A percentile compares a stretch with the other conserved stretches of the same genome.
phyloP scores from a whole-genome alignment of 2,888 invertebrate genomes.

The Escarpia spicata region DNA sequence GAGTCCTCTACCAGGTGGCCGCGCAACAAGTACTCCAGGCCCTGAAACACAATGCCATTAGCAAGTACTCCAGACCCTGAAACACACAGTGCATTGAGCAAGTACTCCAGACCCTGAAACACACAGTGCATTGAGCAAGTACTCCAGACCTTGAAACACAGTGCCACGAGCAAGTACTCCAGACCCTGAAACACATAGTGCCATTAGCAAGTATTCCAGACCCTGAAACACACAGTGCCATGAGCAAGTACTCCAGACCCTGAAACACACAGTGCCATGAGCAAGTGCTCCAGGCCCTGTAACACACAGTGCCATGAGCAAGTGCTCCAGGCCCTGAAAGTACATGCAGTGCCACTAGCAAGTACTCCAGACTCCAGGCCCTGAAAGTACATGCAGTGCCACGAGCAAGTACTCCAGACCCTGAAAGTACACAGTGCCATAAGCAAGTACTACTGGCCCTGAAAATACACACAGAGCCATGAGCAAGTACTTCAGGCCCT shows the following conservation, averaged over 20 bases:
- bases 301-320: not conserved
- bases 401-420: not conserved
- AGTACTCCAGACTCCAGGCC: not conserved
- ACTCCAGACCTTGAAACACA: no score
- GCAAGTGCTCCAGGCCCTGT: not conserved
- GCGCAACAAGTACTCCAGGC: conserved; percentile 64
- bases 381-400: not conserved
- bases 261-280: not conserved
- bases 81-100: not conserved
- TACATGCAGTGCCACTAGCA: not conserved
- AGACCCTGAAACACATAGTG: no score
- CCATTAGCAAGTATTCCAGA: not conserved
- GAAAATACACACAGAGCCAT: not conserved
- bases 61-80: not conserved
- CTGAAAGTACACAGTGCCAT: not conserved
- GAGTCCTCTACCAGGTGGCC: conserved; percentile 63
- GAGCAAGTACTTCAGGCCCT: not conserved
- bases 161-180: no score
- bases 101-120: not conserved
- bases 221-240: not conserved
- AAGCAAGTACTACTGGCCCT: not conserved
- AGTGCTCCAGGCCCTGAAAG: not conserved
- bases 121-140: no score
- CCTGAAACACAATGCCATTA: conserved; percentile 49
- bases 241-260: not conserved